Percentiles rank a stretch among this genome's conserved stretches.
Evolutionary conservation across 2,113 vertebrate genomes (phyloP).

Genomic region (Murina feae): DNA sequence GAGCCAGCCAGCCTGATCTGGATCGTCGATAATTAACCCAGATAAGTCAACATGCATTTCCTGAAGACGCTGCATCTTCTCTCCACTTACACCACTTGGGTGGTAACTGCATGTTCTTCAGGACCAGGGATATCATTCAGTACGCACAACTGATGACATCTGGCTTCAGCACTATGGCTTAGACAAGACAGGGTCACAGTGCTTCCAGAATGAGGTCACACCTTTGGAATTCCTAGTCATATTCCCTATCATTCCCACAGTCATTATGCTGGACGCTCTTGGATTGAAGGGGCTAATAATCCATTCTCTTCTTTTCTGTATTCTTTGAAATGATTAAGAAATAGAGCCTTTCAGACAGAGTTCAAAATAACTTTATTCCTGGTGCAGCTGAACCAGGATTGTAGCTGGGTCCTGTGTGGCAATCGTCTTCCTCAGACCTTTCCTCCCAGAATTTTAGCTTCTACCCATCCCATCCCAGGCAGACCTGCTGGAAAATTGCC

Average conservation of each 20-base stretch:
- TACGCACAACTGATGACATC: neutral
- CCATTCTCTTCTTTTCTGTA: neutral
- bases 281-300: neutral
- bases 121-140: neutral
- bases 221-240: neutral
- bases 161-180: neutral
- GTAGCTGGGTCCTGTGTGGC: neutral
- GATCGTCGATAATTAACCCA: neutral
- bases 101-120: neutral
- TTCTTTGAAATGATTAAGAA: neutral
- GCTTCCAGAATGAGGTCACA: neutral
- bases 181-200: neutral
- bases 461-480: neutral
- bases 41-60: neutral
- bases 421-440: neutral
- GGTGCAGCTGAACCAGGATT: neutral
- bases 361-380: neutral
- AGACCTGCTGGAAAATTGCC: neutral
- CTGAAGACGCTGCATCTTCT: neutral
- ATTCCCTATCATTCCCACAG: neutral
- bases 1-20: neutral
- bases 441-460: neutral
- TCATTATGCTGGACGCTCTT: neutral
- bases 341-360: neutral
- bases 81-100: neutral